Base-by-base conservation (phyloP, 2,797 vertebrate species). In the Microctenopoma lineatum region DNA sequence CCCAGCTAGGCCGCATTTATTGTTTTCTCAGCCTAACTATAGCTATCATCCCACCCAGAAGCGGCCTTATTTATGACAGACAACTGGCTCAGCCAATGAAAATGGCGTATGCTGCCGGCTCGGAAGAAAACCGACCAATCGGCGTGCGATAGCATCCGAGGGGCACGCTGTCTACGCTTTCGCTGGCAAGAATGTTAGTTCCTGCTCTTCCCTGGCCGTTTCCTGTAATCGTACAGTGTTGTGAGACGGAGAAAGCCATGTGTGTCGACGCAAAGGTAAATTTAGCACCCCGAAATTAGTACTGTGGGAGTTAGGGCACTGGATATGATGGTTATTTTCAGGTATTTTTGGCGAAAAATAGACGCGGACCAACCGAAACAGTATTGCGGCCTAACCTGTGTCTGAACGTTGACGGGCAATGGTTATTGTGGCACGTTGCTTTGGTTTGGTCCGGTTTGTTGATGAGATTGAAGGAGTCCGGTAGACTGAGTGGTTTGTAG, bases 161-260 rank as follows among this genome's bases (percentile, higher is more conserved):
- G 85, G 87, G 84, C 75, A 84, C 77, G 83, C 87, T 80, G 83
- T 85, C 81, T 84, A 84, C 80, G 88, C 79, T 81, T 74, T 85
- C 87, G 84, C 84, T 90, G 77, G 90, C 87, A 88, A 90, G 92
- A 93, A 93, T 73, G 93, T 93, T 94, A 94, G 94, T 95, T 95
- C 94, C 93, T 94, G 94, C 94, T 94, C 90, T 91, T 87, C 90
- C 87, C 92, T 93, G 92, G 92, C 91, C 92, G 94, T 94, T 95
- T 95, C 94, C 94, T 95, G 94, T 94, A 92, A 92, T 90, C 93
- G 93, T 90, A 92, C 93, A 92, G 94, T 94, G 94, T 95, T 95
- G 94, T 95, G 93, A 95, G 94, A 93, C 93, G 93, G 92, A 94
- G 94, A 94, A 94, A 94, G 94, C 94, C 94, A 95, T 95, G 94